phyloP scores from a whole-genome alignment of 2,888 invertebrate genomes.

The Tipula vernalis region DNA sequence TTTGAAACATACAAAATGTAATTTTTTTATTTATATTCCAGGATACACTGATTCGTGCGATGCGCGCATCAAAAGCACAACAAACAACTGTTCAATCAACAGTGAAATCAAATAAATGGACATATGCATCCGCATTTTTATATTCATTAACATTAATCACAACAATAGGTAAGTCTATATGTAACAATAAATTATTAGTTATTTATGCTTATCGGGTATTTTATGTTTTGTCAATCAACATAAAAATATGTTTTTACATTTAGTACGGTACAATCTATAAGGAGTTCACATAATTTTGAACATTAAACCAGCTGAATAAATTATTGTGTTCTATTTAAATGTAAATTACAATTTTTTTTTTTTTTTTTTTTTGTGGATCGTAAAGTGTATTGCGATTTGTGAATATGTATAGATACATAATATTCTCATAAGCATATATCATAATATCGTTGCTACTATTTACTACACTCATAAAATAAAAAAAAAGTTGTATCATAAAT shows the following conservation, averaged over 20 bases:
- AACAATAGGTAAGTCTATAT: slow-evolving; percentile 72
- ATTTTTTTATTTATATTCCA: slow-evolving; percentile 17
- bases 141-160: slow-evolving; percentile 90
- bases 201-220: background rate
- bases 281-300: background rate
- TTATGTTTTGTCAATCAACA: background rate
- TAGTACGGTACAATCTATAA: background rate
- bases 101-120: slow-evolving; percentile 60
- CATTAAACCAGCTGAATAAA: background rate
- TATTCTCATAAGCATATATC: too few relatives aligned
- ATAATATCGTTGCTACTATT: background rate
- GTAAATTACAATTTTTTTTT: too few relatives aligned
- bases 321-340: background rate
- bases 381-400: background rate
- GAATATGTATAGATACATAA: too few relatives aligned
- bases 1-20: too few relatives aligned
- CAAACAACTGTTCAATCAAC: slow-evolving; percentile 33
- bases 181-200: background rate
- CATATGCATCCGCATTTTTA: slow-evolving; percentile 81
- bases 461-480: too few relatives aligned
- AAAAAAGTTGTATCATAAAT: background rate
- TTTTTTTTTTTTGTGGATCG: background rate
- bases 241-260: background rate
- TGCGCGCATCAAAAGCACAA: slow-evolving; percentile 33
- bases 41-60: slow-evolving; percentile 36